phyloP scores from a whole-genome alignment of 2,888 invertebrate species.

The Nemotelus pantherinus region DNA sequence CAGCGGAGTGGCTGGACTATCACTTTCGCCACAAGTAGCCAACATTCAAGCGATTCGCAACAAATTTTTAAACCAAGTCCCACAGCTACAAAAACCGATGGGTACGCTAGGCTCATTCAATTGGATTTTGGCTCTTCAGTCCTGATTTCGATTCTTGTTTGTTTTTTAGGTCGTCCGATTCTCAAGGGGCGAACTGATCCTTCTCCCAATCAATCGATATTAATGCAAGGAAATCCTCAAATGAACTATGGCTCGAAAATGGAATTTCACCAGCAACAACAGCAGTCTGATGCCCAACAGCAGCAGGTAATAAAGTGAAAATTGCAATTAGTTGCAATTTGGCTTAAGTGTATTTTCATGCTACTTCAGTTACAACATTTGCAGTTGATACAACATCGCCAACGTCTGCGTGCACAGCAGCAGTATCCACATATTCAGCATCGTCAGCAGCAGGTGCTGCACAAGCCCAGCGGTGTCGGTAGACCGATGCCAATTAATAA shows the following conservation, averaged over 20 bases:
- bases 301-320: conserved; percentile 50
- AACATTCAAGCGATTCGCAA: conserved; percentile 51
- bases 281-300: conserved; percentile 57
- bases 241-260: conserved; percentile 56
- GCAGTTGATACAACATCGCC: conserved; percentile 53
- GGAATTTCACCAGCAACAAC: conserved; percentile 61
- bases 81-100: conserved; percentile 38
- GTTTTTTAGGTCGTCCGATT: conserved; percentile 61
- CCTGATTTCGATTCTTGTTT: background rate
- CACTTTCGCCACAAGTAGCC: conserved; percentile 39
- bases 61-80: conserved; percentile 48
- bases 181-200: conserved; percentile 58
- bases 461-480: conserved; percentile 14
- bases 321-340: background rate
- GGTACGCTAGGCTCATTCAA: conserved; percentile 2
- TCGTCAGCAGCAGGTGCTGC: conserved; percentile 57
- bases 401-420: conserved; percentile 52
- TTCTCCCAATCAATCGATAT: conserved; percentile 1
- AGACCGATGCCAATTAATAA: background rate
- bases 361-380: conserved; percentile 60
- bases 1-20: background rate
- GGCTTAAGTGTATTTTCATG: background rate
- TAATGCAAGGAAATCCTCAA: conserved; percentile 50
- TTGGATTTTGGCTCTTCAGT: background rate
- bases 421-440: conserved; percentile 56